A percentile compares a stretch with the other conserved stretches of the same genome.
Conservation (phyloP, 2,797 vertebrate genomes). For the Miichthys miiuy region DNA sequence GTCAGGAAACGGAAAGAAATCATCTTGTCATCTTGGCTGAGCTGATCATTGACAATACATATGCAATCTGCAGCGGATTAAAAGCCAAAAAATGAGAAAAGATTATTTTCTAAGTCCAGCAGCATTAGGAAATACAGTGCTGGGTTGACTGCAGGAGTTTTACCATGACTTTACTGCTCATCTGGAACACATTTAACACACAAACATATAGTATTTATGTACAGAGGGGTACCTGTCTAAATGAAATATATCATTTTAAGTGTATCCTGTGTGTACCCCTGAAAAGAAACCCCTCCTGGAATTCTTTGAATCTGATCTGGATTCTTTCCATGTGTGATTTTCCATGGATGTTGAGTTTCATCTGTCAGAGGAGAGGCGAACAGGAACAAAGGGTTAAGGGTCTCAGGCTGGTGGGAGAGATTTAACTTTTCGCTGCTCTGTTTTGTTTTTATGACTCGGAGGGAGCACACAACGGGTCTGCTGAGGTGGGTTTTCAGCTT, state of each 20-base stretch:
- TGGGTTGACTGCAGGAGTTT: constrained; percentile 35
- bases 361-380: constrained; percentile 56
- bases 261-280: constrained; percentile 47
- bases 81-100: constrained; percentile 20
- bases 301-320: constrained; percentile 68
- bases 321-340: constrained; percentile 71
- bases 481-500: constrained; percentile 57
- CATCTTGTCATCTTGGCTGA: constrained; percentile 26
- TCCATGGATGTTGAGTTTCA: constrained; percentile 68
- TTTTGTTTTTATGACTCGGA: constrained; percentile 73
- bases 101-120: neutral
- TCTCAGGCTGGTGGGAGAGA: constrained; percentile 44
- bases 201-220: constrained; percentile 55
- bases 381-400: constrained; percentile 72
- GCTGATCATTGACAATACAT: neutral
- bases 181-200: constrained; percentile 77
- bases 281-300: constrained; percentile 45
- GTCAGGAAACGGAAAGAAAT: neutral
- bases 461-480: constrained; percentile 49
- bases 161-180: constrained; percentile 61
- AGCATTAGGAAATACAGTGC: constrained; percentile 34
- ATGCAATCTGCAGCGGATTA: neutral
- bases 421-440: constrained; percentile 68
- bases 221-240: constrained; percentile 63
- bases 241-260: constrained; percentile 66